A percentile compares a stretch with the other conserved stretches of the same genome.
These are phyloP conservation scores for Tetramorium alpestre DNA, from an alignment of 1,140 invertebrate species.

Conservation along the genomic window DNA sequence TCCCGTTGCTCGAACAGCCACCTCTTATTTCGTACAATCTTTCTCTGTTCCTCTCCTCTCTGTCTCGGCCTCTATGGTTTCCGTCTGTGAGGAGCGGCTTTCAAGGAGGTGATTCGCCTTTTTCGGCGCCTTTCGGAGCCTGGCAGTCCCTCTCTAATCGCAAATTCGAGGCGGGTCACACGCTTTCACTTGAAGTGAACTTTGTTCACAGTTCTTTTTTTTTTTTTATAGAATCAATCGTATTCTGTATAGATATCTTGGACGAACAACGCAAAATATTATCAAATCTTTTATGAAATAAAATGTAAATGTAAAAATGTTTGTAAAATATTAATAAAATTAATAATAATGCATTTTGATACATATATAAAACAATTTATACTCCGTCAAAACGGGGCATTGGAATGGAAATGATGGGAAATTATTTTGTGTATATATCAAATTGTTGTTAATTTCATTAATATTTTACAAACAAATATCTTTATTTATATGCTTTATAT, in stretches of 20 bases:
- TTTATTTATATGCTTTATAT: no score
- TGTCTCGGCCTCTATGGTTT: slow-evolving; percentile 12
- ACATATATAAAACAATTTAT: no score
- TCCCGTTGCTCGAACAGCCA: slow-evolving; percentile 65
- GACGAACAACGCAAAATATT: neutral
- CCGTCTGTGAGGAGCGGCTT: slow-evolving; percentile 38
- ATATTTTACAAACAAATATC: neutral
- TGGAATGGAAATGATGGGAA: no score
- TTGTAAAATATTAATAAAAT: no score
- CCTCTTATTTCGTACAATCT: slow-evolving; percentile 55
- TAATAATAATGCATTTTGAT: no score
- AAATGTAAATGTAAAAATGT: no score
- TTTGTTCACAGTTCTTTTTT: neutral
- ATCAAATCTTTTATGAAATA: neutral
- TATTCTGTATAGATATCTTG: slow-evolving; percentile 29
- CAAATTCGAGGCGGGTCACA: slow-evolving; percentile 65
- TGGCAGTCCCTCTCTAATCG: slow-evolving; percentile 58
- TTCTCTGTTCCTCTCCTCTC: neutral
- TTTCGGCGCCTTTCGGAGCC: slow-evolving; percentile 58
- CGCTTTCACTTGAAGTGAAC: slow-evolving; percentile 56
- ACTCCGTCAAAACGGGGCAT: no score
- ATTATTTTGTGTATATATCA: no score
- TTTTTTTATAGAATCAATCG: slow-evolving; percentile 13
- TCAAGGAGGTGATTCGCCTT: slow-evolving; percentile 71
- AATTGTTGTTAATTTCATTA: neutral